Evolutionary conservation across 2,797 vertebrate genomes (phyloP).

Genomic region (Lepilemur ruficaudatus): DNA sequence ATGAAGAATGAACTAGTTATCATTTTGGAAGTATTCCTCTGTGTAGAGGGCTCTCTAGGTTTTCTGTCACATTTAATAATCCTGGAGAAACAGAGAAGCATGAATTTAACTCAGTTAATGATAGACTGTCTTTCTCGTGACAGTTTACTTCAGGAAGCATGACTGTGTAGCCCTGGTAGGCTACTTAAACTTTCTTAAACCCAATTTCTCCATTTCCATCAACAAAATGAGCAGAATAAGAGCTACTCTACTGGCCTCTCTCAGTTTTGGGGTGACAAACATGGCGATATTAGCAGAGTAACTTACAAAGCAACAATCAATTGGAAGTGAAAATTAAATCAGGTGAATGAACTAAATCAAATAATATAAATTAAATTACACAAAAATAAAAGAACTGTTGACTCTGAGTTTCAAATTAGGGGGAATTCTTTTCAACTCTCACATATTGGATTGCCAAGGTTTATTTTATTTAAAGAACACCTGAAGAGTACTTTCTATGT

Average conservation of each 20-base stretch:
- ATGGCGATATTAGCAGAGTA: neutral
- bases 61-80: neutral
- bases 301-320: neutral
- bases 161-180: neutral
- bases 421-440: neutral
- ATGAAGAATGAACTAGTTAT: neutral
- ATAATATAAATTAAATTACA: neutral
- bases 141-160: neutral
- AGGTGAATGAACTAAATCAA: neutral
- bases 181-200: neutral
- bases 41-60: neutral
- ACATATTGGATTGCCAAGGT: neutral
- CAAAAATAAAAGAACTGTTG: neutral
- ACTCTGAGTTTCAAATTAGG: neutral
- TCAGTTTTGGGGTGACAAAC: neutral
- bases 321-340: neutral
- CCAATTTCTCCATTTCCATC: neutral
- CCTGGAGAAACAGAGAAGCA: neutral
- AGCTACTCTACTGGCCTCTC: neutral
- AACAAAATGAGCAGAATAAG: neutral
- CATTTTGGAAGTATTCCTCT: neutral
- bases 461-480: neutral
- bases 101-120: constrained; percentile 9
- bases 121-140: neutral
- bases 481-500: neutral